Base-by-base conservation (phyloP, 2,797 vertebrate species). In the Acanthis flammea region DNA sequence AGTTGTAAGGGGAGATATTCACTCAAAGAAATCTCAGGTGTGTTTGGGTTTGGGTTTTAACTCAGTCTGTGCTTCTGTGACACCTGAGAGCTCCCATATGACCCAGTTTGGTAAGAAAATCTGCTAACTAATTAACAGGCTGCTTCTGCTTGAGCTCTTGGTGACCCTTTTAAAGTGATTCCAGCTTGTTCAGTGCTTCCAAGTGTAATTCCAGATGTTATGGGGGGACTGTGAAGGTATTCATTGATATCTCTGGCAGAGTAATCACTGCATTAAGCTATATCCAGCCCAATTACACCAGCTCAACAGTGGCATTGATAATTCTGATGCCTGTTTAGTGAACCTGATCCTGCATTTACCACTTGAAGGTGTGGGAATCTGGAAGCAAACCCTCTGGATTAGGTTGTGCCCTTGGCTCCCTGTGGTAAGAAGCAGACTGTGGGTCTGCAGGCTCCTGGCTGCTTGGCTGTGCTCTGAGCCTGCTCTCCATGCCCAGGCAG, bases 181-280 rank as follows among this genome's bases (percentile, higher is more conserved):
- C 81, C 41, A 85, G 7, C 21, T 62, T 55, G 9, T 12, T 71
- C 0, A 0, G 0, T 71, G 35, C 7, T 42, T 73, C 19, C 10
- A 37, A n/a, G 14, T 23, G 11, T 48, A 61, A 79, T 55, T 66
- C 19, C 53, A 63, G 55, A 28, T 39, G 8, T 71, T 82, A 11
- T 25, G 24, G 35, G 22, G 4, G 8, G 6, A 15, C 55, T 79
- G 9, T 31, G 50, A 80, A 57, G 15, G 11, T n/a, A 25, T 14
- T 42, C 4, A 14, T 2, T 75, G 62, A 83, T 62, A 88, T 79
- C 35, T 72, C 44, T 41, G 70, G 41, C n/a, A 57, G 68, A 68
- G 37, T 7, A 62, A 7, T 62, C 6, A 1, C 42, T 75, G 19
- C 41, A 19, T 62, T 48, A 19, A 25, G 31, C 31, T 75, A 2